Conservation (phyloP, 1,140 invertebrate genomes). For the Drosophila obscura region DNA sequence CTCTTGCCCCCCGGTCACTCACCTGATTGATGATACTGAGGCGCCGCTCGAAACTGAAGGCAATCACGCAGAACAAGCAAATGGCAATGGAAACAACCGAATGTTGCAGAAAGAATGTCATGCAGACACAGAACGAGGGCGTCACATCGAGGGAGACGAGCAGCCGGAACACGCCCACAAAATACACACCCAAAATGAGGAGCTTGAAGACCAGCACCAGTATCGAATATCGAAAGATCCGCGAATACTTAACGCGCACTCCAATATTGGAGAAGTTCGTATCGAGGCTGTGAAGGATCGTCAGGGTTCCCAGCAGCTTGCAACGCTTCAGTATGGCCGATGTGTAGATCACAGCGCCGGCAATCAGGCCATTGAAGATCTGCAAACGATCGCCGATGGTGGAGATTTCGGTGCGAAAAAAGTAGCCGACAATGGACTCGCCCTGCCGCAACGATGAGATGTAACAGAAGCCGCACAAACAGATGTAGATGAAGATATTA, state of each 20-base stretch:
- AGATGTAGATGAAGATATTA: constrained; percentile 68
- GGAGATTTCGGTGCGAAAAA: constrained; percentile 72
- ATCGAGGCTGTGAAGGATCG: constrained; percentile 64
- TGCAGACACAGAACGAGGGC: constrained; percentile 73
- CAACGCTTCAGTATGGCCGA: constrained; percentile 65
- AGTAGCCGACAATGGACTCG: constrained; percentile 75
- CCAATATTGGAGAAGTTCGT: constrained; percentile 64
- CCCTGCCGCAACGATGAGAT: constrained; percentile 59
- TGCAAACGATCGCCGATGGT: constrained; percentile 69
- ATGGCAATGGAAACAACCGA: constrained; percentile 73
- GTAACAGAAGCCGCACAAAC: constrained; percentile 66
- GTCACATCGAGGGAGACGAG: constrained; percentile 65
- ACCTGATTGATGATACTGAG: constrained; percentile 77
- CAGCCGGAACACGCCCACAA: constrained; percentile 68
- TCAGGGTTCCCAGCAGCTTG: constrained; percentile 57
- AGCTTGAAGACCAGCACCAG: constrained; percentile 66
- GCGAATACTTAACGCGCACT: constrained; percentile 65
- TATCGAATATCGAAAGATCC: constrained; percentile 67
- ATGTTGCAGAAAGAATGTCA: constrained; percentile 76
- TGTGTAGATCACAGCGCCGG: constrained; percentile 63
- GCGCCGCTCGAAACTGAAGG: constrained; percentile 71
- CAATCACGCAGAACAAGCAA: constrained; percentile 75
- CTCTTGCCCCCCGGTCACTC: constrained; percentile 27
- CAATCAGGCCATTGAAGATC: constrained; percentile 68
- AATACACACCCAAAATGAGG: constrained; percentile 67